These are phyloP conservation scores for Schlechtendalia chinensis DNA, from an alignment of 1,140 invertebrate genomes.

Conservation along the genomic window DNA sequence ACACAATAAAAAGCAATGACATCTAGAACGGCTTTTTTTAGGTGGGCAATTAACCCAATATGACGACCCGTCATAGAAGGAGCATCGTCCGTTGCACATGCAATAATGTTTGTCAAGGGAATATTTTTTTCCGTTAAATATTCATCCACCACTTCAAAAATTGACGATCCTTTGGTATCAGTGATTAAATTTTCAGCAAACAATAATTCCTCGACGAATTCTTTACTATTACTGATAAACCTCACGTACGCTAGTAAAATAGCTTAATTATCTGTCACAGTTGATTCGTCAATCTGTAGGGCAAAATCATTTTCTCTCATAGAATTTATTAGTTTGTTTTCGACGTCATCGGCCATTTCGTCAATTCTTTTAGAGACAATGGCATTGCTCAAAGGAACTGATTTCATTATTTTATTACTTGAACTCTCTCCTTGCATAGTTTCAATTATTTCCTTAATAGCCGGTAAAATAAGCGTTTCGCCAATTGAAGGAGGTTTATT, in stretches of 20 bases:
- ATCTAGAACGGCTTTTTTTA: conserved; percentile 19
- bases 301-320: conserved; percentile 52
- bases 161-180: not conserved
- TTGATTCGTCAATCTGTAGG: not conserved
- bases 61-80: not conserved
- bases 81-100: not conserved
- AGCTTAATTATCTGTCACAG: conserved; percentile 54
- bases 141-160: conserved; percentile 24
- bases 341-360: conserved; percentile 32
- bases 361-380: conserved; percentile 40
- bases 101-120: conserved; percentile 1
- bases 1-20: not conserved
- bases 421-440: conserved; percentile 5
- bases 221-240: conserved; percentile 54
- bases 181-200: not conserved
- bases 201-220: conserved; percentile 15
- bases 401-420: conserved; percentile 2
- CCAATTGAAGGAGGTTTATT: conserved; percentile 24
- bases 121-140: not conserved
- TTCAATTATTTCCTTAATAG: not conserved
- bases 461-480: conserved; percentile 21
- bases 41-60: conserved; percentile 26
- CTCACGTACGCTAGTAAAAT: not conserved
- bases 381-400: not conserved
- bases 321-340: conserved; percentile 56